Evolutionary conservation across 2,888 invertebrate genomes (phyloP), one percentile per base, ranked within the genome.

Genomic region (Leptinotarsa juncta): DNA sequence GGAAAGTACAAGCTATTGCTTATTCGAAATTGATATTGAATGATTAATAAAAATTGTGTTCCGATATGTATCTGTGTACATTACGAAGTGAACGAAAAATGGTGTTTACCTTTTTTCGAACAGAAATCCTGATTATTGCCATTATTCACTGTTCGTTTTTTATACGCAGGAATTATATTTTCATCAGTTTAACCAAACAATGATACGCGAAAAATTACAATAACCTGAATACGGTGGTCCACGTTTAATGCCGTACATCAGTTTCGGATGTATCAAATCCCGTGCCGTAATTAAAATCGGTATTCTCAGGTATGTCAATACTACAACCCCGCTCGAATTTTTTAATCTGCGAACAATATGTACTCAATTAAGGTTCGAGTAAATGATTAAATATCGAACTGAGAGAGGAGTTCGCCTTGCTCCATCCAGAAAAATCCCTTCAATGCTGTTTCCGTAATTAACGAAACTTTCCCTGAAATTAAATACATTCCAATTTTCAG

Each of bases 331-430:
- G 50, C 53, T 53, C n/a, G 18, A 67, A 55, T 48, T 57, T 57
- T 20, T 42, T 57, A 69, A 57, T 60, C 18, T 42, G 42, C 42
- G 18, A 55, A 69, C 69, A 69, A 69, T 57, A 69, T 20, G 69
- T 20, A 69, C 57, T 57, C 32, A 69, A 69, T 69, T 57, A 69
- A 69, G 48, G 69, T 48, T 69, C 57, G 69, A 69, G 23, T 48
- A 48, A 57, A 69, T 57, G 69, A 69, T 69, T 42, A 69, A 69
- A 69, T 69, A 69, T 69, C 48, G 32, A 68, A 26, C 18, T 42
- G 53, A 18, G 55, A 55, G 55, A 55, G 42, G 53, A 69, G 69
- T 48, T 48, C 3, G 7, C 68, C 26, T 68, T 32, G 55, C 69
- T 49, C 48, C 23, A 60, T 69, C 26, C 57, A 49, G 69, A 42